Evolutionary conservation across 2,797 vertebrate genomes (phyloP).

Genomic region (Amazona ochrocephala): DNA sequence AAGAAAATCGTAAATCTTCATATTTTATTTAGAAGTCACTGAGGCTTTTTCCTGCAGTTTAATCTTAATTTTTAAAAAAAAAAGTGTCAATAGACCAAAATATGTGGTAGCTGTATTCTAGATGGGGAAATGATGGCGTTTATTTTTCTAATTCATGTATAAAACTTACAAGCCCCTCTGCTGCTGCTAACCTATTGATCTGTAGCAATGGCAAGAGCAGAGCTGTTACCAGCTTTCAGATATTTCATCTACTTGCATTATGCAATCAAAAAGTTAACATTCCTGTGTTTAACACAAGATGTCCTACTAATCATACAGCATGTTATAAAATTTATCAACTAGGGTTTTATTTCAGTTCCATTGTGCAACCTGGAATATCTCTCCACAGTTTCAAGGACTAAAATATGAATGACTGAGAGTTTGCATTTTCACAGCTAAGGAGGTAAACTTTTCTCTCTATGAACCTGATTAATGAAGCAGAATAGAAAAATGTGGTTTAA

Average conservation of each 20-base stretch:
- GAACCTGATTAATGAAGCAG: neutral
- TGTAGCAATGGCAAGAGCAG: neutral
- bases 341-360: constrained; percentile 5
- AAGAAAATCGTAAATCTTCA: neutral
- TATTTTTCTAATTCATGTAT: neutral
- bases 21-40: neutral
- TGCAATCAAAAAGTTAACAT: constrained; percentile 41
- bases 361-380: neutral
- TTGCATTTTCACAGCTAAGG: neutral
- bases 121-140: neutral
- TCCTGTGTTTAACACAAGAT: constrained; percentile 75
- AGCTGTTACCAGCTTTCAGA: neutral
- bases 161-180: neutral
- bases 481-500: neutral
- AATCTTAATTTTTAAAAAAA: neutral
- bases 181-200: neutral
- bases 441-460: neutral
- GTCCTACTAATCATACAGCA: constrained; percentile 70
- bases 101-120: neutral
- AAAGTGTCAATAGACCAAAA: neutral
- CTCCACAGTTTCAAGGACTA: neutral
- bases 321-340: constrained; percentile 3
- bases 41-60: neutral
- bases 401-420: neutral
- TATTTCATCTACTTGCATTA: neutral